A percentile compares a stretch with the other conserved stretches of the same genome.
These are phyloP conservation scores for Heliconius himera DNA, from an alignment of 1,140 invertebrate species.

Conservation along the genomic window DNA sequence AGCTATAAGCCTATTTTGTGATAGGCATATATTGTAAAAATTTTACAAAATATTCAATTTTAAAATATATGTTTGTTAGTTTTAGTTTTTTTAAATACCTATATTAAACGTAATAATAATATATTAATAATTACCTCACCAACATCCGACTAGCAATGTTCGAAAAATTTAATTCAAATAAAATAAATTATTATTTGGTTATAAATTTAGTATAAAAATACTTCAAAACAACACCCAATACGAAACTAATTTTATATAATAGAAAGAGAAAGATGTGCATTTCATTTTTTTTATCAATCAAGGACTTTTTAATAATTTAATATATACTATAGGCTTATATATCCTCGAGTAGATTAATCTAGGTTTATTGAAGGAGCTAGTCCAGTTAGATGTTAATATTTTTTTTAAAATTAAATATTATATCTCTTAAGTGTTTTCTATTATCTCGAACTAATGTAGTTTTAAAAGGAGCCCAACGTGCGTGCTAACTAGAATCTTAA, in stretches of 20 bases:
- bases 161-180: too few species aligned
- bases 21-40: background rate
- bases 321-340: constrained; percentile 24
- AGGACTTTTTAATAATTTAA: background rate
- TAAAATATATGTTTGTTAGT: background rate
- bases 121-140: too few species aligned
- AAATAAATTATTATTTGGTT: too few species aligned
- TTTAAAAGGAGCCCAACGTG: constrained; percentile 46
- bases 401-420: constrained; percentile 47
- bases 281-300: too few species aligned
- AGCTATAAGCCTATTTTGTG: constrained; percentile 23
- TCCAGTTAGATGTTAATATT: constrained; percentile 65
- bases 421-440: constrained; percentile 54
- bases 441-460: constrained; percentile 60
- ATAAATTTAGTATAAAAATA: too few species aligned
- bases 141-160: too few species aligned
- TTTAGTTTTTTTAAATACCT: background rate
- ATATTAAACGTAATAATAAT: too few species aligned
- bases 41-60: too few species aligned
- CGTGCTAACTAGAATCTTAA: constrained; percentile 53
- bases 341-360: constrained; percentile 54
- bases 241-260: too few species aligned
- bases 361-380: constrained; percentile 74
- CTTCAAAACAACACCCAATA: too few species aligned
- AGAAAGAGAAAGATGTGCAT: too few species aligned